phyloP scores from a whole-genome alignment of 2,113 vertebrate genomes.

The Dasypus novemcinctus region DNA sequence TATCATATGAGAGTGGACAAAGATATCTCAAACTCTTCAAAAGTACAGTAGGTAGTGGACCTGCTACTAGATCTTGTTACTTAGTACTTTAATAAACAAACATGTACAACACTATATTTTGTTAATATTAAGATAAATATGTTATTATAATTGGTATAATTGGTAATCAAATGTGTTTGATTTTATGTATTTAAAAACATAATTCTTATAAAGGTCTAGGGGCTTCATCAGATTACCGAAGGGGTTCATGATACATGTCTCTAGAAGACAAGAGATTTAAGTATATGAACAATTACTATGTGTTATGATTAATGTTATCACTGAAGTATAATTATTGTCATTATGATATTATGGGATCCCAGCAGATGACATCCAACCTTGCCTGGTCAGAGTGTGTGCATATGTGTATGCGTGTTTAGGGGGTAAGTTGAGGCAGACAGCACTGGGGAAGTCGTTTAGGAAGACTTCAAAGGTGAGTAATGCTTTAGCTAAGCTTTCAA shows the following conservation, averaged over 20 bases:
- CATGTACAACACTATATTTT: background rate
- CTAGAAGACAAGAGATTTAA: background rate
- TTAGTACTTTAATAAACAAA: background rate
- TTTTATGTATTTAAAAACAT: background rate
- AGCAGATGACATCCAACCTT: background rate
- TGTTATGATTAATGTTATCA: background rate
- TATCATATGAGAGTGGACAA: background rate
- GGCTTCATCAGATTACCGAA: background rate
- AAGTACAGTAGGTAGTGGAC: background rate
- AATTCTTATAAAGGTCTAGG: background rate
- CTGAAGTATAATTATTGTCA: background rate
- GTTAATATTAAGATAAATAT: background rate
- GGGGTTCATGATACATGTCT: background rate
- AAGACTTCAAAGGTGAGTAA: background rate
- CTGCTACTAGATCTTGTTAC: background rate
- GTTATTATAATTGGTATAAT: background rate
- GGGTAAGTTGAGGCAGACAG: background rate
- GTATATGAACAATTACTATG: background rate
- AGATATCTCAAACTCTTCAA: background rate
- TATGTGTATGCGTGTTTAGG: no score
- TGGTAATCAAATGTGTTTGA: background rate
- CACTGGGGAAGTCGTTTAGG: background rate
- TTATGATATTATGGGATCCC: background rate
- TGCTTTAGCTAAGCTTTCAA: background rate
- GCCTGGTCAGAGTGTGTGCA: background rate